Evolutionary conservation across 2,113 vertebrate genomes (phyloP).

Genomic region (Cyphomyrus plagiostoma): DNA sequence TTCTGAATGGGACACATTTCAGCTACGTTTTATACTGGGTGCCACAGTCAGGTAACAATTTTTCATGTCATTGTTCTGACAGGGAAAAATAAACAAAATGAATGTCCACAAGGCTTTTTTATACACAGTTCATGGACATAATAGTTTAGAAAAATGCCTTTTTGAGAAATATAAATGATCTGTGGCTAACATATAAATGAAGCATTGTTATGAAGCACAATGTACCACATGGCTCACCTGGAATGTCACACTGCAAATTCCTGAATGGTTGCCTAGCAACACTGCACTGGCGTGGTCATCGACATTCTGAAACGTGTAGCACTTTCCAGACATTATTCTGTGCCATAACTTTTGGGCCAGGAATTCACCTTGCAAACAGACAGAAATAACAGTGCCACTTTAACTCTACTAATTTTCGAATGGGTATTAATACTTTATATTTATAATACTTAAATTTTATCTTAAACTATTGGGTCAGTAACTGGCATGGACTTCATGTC

Average conservation of each 20-base stretch:
- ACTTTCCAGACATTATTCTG: neutral
- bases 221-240: neutral
- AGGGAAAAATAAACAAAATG: conserved; percentile 1
- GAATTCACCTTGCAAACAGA: neutral
- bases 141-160: neutral
- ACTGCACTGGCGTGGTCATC: neutral
- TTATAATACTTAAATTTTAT: neutral
- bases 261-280: neutral
- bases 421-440: neutral
- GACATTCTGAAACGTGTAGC: neutral
- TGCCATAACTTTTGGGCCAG: neutral
- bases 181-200: neutral
- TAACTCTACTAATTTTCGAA: neutral
- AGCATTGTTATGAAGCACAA: neutral
- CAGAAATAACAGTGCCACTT: neutral
- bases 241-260: neutral
- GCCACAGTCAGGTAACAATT: neutral
- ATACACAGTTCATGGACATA: neutral
- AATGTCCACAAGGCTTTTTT: neutral
- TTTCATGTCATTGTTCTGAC: neutral
- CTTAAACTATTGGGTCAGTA: neutral
- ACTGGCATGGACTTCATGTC: neutral
- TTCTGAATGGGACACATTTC: neutral
- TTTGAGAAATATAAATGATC: neutral
- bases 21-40: neutral